Conservation (phyloP, 2,113 vertebrate genomes). For the Rhynchomys soricoides region DNA sequence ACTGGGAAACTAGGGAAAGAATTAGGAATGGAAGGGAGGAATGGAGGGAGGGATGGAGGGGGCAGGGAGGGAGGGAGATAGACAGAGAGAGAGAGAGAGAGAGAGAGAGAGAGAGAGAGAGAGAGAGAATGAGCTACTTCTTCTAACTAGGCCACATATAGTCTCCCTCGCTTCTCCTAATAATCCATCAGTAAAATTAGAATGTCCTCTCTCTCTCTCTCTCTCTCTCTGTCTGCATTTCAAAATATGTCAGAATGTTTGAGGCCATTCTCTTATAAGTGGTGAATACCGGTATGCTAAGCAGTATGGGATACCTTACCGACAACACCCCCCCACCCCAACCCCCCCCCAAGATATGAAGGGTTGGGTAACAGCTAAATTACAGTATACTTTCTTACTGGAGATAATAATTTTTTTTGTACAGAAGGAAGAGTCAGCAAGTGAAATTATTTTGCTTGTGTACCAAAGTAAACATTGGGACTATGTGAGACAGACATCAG, state of each 20-base stretch:
- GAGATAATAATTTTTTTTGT: background rate
- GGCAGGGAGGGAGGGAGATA: too few relatives aligned
- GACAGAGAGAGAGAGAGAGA: too few relatives aligned
- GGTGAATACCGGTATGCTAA: background rate
- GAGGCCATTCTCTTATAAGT: background rate
- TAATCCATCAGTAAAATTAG: too few relatives aligned
- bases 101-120: too few relatives aligned
- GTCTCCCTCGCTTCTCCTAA: too few relatives aligned
- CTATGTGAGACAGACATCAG: background rate
- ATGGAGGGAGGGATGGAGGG: too few relatives aligned
- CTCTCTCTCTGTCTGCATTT: background rate
- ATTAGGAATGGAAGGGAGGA: too few relatives aligned
- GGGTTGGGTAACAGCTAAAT: background rate
- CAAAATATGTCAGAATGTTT: background rate
- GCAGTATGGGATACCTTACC: background rate
- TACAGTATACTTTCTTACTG: background rate
- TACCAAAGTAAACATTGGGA: background rate
- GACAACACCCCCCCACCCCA: too few relatives aligned
- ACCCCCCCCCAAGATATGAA: background rate
- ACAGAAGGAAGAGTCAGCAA: background rate
- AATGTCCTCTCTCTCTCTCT: fast-evolving
- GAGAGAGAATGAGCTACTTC: too few relatives aligned
- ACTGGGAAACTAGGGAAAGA: too few relatives aligned
- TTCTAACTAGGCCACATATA: too few relatives aligned
- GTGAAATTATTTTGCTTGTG: background rate